phyloP scores from a whole-genome alignment of 2,888 invertebrate genomes.

The Brenthis hecate region DNA sequence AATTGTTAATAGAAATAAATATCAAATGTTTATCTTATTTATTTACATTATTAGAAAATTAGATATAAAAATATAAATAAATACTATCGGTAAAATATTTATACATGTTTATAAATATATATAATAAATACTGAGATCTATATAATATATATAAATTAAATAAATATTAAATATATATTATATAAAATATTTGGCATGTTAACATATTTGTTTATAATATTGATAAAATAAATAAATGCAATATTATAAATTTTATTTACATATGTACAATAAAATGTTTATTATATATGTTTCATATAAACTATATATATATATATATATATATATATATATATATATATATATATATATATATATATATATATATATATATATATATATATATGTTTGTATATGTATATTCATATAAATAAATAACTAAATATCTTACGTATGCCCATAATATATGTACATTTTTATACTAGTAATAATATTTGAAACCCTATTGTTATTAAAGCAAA shows the following conservation, averaged over 20 bases:
- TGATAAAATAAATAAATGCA: slow-evolving; percentile 60
- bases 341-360: slow-evolving; percentile 36
- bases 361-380: slow-evolving; percentile 35
- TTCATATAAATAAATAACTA: slow-evolving; percentile 41
- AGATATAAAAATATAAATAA: slow-evolving; percentile 33
- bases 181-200: slow-evolving; percentile 41
- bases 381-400: slow-evolving; percentile 30
- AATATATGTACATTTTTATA: slow-evolving; percentile 38
- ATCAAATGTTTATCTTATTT: slow-evolving; percentile 44
- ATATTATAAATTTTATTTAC: slow-evolving; percentile 43
- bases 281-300: slow-evolving; percentile 36
- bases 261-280: slow-evolving; percentile 44
- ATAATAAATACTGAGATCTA: slow-evolving; percentile 62
- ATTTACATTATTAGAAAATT: slow-evolving; percentile 56
- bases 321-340: too few species aligned
- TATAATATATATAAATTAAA: slow-evolving; percentile 40
- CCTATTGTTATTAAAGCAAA: slow-evolving; percentile 63
- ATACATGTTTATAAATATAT: slow-evolving; percentile 34
- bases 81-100: slow-evolving; percentile 3
- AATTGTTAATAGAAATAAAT: slow-evolving; percentile 45
- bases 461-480: slow-evolving; percentile 29
- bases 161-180: slow-evolving; percentile 43
- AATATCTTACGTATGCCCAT: slow-evolving; percentile 39
- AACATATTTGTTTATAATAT: slow-evolving; percentile 43
- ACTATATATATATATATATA: slow-evolving; percentile 36